phyloP scores from a whole-genome alignment of 64 coral and sea anemone species.

The Actinia tenebrosa region DNA sequence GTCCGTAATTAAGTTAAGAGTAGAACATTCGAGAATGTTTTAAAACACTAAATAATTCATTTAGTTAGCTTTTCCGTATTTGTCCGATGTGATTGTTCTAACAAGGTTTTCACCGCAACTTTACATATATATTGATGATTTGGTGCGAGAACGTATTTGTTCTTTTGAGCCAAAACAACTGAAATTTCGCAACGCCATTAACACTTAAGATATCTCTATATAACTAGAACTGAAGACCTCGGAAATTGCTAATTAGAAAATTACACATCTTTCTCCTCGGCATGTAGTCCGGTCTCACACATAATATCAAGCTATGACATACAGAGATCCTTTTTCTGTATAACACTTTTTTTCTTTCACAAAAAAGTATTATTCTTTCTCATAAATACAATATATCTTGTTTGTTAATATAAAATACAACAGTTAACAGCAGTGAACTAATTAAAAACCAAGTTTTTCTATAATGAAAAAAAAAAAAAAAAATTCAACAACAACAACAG shows the following conservation, averaged over 20 bases:
- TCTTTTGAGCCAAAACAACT: not conserved
- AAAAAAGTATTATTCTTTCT: no score
- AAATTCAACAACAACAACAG: no score
- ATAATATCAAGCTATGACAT: no score
- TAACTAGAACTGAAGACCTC: not conserved
- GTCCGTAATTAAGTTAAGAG: not conserved
- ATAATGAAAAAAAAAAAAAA: no score
- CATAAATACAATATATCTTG: not conserved
- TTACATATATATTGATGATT: not conserved
- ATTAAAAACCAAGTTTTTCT: not conserved
- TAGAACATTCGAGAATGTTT: not conserved
- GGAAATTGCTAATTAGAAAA: not conserved
- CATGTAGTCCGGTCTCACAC: no score
- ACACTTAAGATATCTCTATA: not conserved
- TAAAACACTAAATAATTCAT: not conserved
- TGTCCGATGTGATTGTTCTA: not conserved
- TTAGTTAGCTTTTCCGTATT: not conserved
- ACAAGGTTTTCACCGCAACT: not conserved
- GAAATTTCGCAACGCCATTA: not conserved
- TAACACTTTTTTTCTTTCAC: no score
- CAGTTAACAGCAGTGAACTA: no score
- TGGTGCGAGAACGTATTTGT: not conserved
- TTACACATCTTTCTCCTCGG: not conserved
- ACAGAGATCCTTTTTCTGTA: no score
- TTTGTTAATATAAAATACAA: not conserved